Conservation (phyloP, 2,113 vertebrate species). For the Ceyx melanurus region DNA sequence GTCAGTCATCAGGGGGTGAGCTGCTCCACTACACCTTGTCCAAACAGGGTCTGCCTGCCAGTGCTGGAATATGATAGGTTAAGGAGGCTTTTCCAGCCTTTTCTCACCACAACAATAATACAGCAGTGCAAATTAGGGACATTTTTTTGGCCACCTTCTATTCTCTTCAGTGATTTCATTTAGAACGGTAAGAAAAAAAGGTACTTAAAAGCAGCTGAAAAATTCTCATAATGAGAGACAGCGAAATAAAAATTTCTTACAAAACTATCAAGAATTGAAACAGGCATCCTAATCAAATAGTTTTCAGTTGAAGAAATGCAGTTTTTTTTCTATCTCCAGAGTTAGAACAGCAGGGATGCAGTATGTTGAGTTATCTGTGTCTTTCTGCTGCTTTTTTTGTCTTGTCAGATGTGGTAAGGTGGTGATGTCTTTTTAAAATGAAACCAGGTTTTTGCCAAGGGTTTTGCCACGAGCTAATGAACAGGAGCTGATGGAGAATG, state of each 20-base stretch:
- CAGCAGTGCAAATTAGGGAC: fast-evolving
- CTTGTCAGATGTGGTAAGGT: background rate
- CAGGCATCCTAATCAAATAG: background rate
- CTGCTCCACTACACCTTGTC: background rate
- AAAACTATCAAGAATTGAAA: background rate
- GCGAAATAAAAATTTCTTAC: background rate
- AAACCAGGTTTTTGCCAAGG: background rate
- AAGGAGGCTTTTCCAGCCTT: background rate
- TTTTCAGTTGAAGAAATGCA: background rate
- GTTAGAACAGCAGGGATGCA: background rate
- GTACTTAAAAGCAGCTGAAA: background rate
- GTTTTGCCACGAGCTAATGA: too few relatives aligned
- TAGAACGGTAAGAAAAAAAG: background rate
- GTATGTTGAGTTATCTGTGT: background rate
- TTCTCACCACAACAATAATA: background rate
- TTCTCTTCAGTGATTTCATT: background rate
- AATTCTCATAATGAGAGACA: background rate
- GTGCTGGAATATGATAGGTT: background rate
- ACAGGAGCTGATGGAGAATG: background rate
- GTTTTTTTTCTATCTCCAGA: background rate
- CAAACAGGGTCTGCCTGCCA: background rate
- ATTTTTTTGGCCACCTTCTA: background rate
- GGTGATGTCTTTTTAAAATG: background rate
- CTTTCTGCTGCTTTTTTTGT: background rate
- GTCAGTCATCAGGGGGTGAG: background rate